A percentile compares a stretch with the other conserved stretches of the same genome.
phyloP scores from a whole-genome alignment of 2,113 vertebrate species.

The Myocastor coypus region DNA sequence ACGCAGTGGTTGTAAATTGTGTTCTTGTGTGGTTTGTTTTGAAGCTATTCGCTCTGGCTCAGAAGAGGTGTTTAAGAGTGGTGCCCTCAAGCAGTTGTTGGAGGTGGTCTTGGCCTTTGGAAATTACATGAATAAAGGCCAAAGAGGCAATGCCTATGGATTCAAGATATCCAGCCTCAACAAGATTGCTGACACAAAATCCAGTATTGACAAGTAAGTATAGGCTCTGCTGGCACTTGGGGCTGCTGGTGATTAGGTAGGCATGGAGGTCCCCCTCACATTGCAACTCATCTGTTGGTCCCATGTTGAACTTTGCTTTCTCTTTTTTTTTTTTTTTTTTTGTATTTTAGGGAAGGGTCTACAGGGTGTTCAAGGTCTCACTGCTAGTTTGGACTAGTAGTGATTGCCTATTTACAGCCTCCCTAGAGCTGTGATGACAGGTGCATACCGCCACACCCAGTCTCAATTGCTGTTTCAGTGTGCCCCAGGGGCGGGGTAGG shows the following conservation, averaged over 20 bases:
- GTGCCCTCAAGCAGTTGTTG: conserved; percentile 94
- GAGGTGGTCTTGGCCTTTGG: conserved; percentile 99
- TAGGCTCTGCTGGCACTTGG: neutral
- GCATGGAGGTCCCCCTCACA: neutral
- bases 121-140: conserved; percentile 99
- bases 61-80: conserved; percentile 95
- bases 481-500: too few species aligned
- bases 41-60: conserved; percentile 94
- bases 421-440: too few species aligned
- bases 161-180: conserved; percentile 99
- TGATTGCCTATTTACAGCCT: too few species aligned
- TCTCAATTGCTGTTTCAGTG: too few species aligned
- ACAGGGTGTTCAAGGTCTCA: too few species aligned
- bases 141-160: conserved; percentile 97
- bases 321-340: too few species aligned
- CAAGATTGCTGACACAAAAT: conserved; percentile 99
- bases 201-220: conserved; percentile 99
- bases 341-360: too few species aligned
- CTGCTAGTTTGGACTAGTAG: too few species aligned
- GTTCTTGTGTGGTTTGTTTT: conserved; percentile 26
- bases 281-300: neutral
- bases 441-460: too few species aligned
- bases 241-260: neutral
- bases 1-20: neutral
- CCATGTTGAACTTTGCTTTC: neutral